Evolutionary conservation across 2,888 invertebrate genomes (phyloP), one percentile per base, ranked within the genome.

Genomic region (Strigamia maritima): DNA sequence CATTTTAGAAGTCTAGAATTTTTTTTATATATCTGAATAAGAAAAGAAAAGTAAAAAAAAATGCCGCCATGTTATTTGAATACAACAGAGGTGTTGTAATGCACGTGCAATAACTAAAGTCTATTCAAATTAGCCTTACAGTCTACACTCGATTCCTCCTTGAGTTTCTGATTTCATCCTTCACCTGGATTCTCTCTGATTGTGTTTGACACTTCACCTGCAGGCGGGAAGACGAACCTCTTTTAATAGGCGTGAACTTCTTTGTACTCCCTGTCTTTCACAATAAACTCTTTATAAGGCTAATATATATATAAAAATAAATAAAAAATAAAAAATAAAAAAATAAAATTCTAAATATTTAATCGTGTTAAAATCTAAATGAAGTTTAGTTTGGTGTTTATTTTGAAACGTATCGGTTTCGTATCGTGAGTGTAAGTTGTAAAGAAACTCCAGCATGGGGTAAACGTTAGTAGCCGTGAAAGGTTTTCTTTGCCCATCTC

Each of bases 161-260:
- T 70, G 70, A 28, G 70, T 70, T 70, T 70, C 70, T 70, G 70
- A 70, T 70, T 70, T 28, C 70, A 14, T 70, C 70, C 28, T 28
- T 70, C 70, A 70, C 70, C 70, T 70, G 70, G 70, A 70, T 70
- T 70, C 70, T 70, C 16, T n/a, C 28, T 70, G 70, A 70, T 70
- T 70, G 70, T 70, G 70, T 70, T 70, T 70, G 70, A 70, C 70
- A 70, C 70, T 70, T 28, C 70, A 70, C 70, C 70, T 70, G 70
- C 70, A 26, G 70, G 70, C 70, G 14, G 70, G 19, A 70, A 70
- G 70, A 70, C 70, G 70, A 70, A 70, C 26, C 70, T 70, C 70
- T 70, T 70, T 70, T 70, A 28, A 70, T 4, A 70, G 54, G 54
- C 54, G 54, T 54, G 54, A 54, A 54, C 54, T 54, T n/a, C 54